Conservation (phyloP, 1,140 invertebrate genomes). For the Pogonomyrmex barbatus region DNA sequence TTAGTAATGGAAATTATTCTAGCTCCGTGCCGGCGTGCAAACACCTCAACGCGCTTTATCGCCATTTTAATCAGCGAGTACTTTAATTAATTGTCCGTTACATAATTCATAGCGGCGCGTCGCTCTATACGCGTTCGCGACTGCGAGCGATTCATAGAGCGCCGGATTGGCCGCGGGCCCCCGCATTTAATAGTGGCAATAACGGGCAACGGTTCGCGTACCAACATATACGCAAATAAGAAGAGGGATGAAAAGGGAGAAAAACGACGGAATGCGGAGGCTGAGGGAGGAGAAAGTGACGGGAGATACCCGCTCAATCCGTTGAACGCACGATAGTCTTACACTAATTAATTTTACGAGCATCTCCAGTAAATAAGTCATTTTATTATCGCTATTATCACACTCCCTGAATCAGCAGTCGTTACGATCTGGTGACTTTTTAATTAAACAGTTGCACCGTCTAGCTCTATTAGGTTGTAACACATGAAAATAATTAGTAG, state of each 20-base stretch:
- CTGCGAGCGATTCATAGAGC: conserved; percentile 57
- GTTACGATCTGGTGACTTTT: conserved; percentile 7
- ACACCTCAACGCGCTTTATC: conserved; percentile 70
- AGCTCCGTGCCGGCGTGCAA: conserved; percentile 64
- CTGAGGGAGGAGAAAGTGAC: no score
- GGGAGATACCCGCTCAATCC: conserved; percentile 11
- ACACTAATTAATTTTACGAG: conserved; percentile 24
- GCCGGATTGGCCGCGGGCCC: conserved; percentile 54
- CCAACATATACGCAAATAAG: conserved; percentile 52
- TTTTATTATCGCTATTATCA: conserved; percentile 30
- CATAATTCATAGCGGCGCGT: conserved; percentile 72
- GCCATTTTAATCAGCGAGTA: conserved; percentile 73
- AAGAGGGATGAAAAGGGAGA: not conserved
- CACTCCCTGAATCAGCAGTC: not conserved
- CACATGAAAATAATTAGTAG: conserved; percentile 7
- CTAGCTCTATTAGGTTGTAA: not conserved
- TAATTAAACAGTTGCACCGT: conserved; percentile 1
- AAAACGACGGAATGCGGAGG: conserved; percentile 41
- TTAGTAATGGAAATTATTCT: conserved; percentile 76
- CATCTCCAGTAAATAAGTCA: conserved; percentile 18
- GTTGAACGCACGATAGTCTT: no score
- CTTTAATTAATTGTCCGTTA: conserved; percentile 76
- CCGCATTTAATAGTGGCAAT: conserved; percentile 59
- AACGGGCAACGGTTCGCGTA: conserved; percentile 48
- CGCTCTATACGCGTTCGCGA: conserved; percentile 21